phyloP scores from a whole-genome alignment of 2,113 vertebrate genomes.

The Columba janthina region DNA sequence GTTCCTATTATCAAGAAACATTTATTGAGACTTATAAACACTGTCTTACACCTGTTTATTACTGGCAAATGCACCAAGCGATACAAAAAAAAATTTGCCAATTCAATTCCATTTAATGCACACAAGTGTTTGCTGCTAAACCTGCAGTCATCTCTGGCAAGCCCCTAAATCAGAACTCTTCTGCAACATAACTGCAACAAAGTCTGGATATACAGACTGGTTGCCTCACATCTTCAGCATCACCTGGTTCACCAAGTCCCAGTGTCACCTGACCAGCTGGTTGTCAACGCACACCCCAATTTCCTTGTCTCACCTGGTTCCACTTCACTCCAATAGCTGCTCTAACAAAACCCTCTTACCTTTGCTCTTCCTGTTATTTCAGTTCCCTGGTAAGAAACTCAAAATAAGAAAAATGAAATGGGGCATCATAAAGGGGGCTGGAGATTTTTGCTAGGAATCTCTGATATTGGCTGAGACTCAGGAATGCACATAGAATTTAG shows the following conservation, averaged over 20 bases:
- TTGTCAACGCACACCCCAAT: neutral
- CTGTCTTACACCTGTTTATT: neutral
- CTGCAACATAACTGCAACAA: neutral
- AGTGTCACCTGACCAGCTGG: neutral
- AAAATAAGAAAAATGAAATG: neutral
- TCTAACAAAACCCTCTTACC: neutral
- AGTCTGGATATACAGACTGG: neutral
- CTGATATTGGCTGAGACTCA: neutral
- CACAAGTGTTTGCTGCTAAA: neutral
- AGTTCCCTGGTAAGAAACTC: neutral
- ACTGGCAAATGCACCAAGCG: neutral
- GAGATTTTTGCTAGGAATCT: neutral
- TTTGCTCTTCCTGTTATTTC: neutral
- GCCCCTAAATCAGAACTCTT: neutral
- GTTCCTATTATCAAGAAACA: neutral
- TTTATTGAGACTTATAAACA: neutral
- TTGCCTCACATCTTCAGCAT: neutral
- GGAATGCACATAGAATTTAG: neutral
- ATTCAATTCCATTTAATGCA: neutral
- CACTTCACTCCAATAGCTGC: neutral
- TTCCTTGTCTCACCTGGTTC: neutral
- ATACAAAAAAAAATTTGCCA: neutral
- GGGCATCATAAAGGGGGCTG: neutral
- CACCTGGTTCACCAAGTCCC: neutral
- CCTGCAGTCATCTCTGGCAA: neutral